Evolutionary conservation across 2,797 vertebrate species (phyloP).

Genomic region (Adrianichthys oophorus): DNA sequence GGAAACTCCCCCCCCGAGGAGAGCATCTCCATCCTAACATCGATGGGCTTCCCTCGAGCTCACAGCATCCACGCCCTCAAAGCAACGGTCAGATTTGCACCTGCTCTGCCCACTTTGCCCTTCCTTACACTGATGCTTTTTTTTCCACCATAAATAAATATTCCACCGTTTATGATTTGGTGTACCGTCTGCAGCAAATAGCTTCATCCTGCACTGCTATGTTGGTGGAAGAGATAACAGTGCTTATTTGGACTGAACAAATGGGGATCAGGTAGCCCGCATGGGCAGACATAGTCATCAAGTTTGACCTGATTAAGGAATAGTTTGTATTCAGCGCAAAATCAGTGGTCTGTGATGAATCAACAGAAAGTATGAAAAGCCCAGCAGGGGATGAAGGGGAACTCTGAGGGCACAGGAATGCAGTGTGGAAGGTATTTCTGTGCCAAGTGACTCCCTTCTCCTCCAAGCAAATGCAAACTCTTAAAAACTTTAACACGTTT

Average conservation of each 20-base stretch:
- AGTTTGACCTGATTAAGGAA: constrained; percentile 12
- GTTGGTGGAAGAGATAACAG: constrained; percentile 6
- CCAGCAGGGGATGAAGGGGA: not conserved
- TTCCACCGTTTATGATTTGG: not conserved
- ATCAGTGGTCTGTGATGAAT: constrained; percentile 10
- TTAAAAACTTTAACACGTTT: not conserved
- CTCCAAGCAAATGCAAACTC: not conserved
- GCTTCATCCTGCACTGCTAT: not conserved
- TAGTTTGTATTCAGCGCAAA: constrained; percentile 5
- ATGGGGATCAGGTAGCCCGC: not conserved
- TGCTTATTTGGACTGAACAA: constrained; percentile 20
- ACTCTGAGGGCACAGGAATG: constrained; percentile 6
- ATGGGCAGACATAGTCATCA: constrained; percentile 4
- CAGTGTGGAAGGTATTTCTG: constrained; percentile 9
- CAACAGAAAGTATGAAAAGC: not conserved
- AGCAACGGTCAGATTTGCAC: constrained; percentile 85
- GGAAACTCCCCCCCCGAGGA: constrained; percentile 94
- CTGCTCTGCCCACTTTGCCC: constrained; percentile 4
- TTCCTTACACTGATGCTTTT: not conserved
- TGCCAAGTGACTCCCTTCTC: not conserved
- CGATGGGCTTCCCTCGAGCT: constrained; percentile 95
- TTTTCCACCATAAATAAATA: not conserved
- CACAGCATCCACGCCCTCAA: constrained; percentile 88
- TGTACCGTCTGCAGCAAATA: not conserved
- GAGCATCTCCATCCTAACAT: constrained; percentile 91